phyloP scores from a whole-genome alignment of 2,797 vertebrate species.

The Eremophila alpestris region DNA sequence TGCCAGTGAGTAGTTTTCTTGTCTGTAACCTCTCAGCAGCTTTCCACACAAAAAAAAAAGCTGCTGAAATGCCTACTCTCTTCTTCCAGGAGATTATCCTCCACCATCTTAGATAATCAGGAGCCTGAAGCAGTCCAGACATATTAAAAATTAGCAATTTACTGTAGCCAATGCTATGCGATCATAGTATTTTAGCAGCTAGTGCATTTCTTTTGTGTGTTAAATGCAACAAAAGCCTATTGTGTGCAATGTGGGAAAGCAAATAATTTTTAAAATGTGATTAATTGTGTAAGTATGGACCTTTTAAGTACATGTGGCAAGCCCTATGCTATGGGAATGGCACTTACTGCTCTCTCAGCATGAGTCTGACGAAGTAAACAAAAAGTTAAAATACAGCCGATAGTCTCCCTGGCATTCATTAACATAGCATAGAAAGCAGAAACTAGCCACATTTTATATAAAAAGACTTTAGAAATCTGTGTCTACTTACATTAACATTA shows the following conservation, averaged over 20 bases:
- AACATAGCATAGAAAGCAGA: conserved; percentile 70
- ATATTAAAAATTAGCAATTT: conserved; percentile 56
- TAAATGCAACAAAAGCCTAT: conserved; percentile 72
- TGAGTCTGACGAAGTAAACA: conserved; percentile 68
- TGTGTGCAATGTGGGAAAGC: conserved; percentile 72
- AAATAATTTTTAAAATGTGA: conserved; percentile 65
- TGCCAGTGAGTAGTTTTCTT: neutral
- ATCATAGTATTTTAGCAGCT: conserved; percentile 56
- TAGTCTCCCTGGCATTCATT: conserved; percentile 72
- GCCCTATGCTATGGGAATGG: conserved; percentile 54
- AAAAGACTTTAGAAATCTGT: conserved; percentile 74
- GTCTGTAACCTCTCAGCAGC: neutral
- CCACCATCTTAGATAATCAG: conserved; percentile 23
- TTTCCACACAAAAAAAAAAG: conserved; percentile 1
- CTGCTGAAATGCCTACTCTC: neutral
- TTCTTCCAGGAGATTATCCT: conserved; percentile 20
- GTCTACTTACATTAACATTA: conserved; percentile 70
- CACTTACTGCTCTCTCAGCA: conserved; percentile 63
- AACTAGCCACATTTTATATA: conserved; percentile 71
- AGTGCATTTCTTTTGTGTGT: conserved; percentile 54
- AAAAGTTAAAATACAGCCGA: conserved; percentile 70
- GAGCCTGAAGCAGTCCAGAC: conserved; percentile 48
- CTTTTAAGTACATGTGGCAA: conserved; percentile 61
- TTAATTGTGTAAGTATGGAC: conserved; percentile 67
- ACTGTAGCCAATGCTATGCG: conserved; percentile 14